A percentile compares a stretch with the other conserved stretches of the same genome.
These are phyloP conservation scores for Loripinus fragilis DNA, from an alignment of 2,888 invertebrate genomes.

Conservation along the genomic window DNA sequence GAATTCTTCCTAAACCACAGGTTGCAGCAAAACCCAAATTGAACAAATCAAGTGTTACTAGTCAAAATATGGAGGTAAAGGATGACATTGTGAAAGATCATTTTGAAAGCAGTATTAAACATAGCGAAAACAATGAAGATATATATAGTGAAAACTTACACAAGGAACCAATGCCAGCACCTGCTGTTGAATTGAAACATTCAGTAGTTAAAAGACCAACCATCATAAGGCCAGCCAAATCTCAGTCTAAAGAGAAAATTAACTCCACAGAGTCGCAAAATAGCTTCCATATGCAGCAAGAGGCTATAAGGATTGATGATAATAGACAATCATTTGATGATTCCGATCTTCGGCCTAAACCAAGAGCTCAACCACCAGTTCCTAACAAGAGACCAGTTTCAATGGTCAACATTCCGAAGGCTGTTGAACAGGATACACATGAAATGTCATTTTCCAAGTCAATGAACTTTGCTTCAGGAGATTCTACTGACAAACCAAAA, in stretches of 20 bases:
- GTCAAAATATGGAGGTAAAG: not conserved
- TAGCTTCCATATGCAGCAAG: not conserved
- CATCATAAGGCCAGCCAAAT: conserved; percentile 62
- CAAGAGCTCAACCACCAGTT: conserved; percentile 48
- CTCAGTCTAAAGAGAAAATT: not conserved
- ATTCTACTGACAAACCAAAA: conserved; percentile 15
- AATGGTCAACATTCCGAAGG: conserved; percentile 57
- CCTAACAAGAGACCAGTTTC: conserved; percentile 64
- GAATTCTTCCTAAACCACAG: conserved; percentile 60
- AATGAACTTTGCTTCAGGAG: conserved; percentile 9
- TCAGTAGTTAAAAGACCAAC: conserved; percentile 63
- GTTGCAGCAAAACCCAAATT: conserved; percentile 44
- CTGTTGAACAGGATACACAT: conserved; percentile 35
- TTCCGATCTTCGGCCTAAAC: conserved; percentile 20
- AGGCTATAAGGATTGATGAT: not conserved
- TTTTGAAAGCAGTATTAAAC: not conserved
- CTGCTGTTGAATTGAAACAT: conserved; percentile 24
- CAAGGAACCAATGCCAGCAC: not conserved
- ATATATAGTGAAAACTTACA: not conserved
- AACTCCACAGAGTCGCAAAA: conserved; percentile 13
- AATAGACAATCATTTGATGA: conserved; percentile 30
- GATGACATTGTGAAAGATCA: not conserved
- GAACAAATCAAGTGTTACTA: not conserved
- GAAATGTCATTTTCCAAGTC: conserved; percentile 6
- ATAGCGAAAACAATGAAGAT: not conserved